phyloP scores from a whole-genome alignment of 2,797 vertebrate species.

The Siniperca undulata region DNA sequence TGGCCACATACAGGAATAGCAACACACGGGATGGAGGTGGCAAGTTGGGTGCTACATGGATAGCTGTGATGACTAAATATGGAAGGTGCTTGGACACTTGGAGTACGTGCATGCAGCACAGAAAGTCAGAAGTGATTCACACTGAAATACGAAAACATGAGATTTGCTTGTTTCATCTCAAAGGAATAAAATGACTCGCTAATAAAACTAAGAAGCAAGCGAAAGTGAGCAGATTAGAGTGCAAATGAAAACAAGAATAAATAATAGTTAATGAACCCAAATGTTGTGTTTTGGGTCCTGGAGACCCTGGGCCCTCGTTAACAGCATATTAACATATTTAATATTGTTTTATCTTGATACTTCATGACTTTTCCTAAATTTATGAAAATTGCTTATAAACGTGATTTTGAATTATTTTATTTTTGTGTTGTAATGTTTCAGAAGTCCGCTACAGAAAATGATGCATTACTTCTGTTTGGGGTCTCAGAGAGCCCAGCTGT shows the following conservation, averaged over 20 bases:
- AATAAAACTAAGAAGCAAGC: neutral
- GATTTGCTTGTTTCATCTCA: neutral
- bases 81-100: neutral
- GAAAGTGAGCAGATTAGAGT: neutral
- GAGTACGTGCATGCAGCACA: neutral
- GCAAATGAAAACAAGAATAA: neutral
- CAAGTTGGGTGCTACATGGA: neutral
- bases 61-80: neutral
- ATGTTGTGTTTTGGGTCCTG: neutral
- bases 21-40: slow-evolving; percentile 18
- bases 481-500: neutral
- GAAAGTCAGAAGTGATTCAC: neutral
- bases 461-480: neutral
- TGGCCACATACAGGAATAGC: slow-evolving; percentile 70
- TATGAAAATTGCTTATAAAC: neutral
- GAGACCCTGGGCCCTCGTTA: neutral
- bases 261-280: neutral
- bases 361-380: neutral
- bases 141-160: neutral
- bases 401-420: neutral
- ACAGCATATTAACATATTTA: neutral
- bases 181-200: neutral
- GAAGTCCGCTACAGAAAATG: neutral
- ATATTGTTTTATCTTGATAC: neutral
- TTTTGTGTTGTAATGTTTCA: neutral